Evolutionary conservation across 2,888 invertebrate genomes (phyloP).

Genomic region (Drosophila kanekoi): DNA sequence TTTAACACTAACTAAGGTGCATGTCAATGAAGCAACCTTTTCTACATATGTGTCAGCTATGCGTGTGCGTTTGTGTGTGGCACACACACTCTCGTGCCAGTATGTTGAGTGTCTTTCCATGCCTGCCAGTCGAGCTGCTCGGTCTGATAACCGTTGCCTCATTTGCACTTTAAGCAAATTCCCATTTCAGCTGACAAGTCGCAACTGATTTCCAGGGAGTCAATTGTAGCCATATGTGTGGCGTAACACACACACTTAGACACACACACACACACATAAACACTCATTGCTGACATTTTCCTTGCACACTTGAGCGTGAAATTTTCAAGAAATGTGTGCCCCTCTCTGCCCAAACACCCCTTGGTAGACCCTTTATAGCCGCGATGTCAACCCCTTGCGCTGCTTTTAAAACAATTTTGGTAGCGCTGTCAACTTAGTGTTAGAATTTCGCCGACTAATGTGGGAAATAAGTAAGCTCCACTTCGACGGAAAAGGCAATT

Average conservation of each 20-base stretch:
- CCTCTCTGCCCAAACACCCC: neutral
- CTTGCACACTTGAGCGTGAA: constrained; percentile 37
- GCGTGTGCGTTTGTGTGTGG: constrained; percentile 5
- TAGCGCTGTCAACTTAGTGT: constrained; percentile 56
- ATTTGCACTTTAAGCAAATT: constrained; percentile 61
- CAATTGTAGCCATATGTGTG: constrained; percentile 46
- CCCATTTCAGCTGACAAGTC: constrained; percentile 45
- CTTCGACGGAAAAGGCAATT: constrained; percentile 18
- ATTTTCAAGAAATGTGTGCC: constrained; percentile 46
- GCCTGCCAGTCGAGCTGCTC: constrained; percentile 8
- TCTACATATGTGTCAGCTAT: neutral
- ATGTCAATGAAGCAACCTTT: constrained; percentile 13
- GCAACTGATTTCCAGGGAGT: constrained; percentile 52
- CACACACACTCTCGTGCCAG: neutral
- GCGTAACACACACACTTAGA: constrained; percentile 8
- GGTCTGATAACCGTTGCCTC: constrained; percentile 35
- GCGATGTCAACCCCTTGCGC: neutral
- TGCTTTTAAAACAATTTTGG: constrained; percentile 41
- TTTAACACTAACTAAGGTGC: constrained; percentile 31
- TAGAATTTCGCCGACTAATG: constrained; percentile 47
- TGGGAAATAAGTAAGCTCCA: constrained; percentile 24
- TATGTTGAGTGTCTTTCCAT: constrained; percentile 33
- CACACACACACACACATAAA: constrained; percentile 14
- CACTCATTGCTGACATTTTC: constrained; percentile 22
- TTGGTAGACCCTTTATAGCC: neutral